A percentile compares a stretch with the other conserved stretches of the same genome.
Evolutionary conservation across 2,888 invertebrate species (phyloP).

Genomic region (Toxonevra muliebris): DNA sequence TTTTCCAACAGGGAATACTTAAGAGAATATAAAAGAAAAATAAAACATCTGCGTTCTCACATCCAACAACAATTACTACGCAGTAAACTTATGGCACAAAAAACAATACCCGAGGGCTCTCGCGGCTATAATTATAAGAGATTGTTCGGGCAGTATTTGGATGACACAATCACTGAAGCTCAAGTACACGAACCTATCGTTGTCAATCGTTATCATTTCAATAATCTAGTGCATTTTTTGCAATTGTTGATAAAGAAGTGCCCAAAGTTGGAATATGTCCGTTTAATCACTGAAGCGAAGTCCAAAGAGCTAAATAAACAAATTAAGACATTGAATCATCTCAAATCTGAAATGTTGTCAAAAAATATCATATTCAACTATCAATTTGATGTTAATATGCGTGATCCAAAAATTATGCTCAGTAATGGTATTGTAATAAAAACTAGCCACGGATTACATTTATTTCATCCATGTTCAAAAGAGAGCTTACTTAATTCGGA

Average conservation of each 20-base stretch:
- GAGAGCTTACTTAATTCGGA: constrained; percentile 75
- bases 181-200: constrained; percentile 86
- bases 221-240: constrained; percentile 82
- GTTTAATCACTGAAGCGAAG: constrained; percentile 68
- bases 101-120: constrained; percentile 75
- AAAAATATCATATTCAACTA: constrained; percentile 70
- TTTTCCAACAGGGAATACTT: constrained; percentile 1
- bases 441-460: constrained; percentile 87
- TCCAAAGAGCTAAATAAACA: constrained; percentile 68
- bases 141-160: constrained; percentile 80
- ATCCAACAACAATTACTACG: constrained; percentile 43
- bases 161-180: constrained; percentile 74
- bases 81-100: constrained; percentile 77
- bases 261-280: constrained; percentile 69
- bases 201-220: constrained; percentile 80
- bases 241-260: constrained; percentile 78
- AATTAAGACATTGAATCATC: constrained; percentile 64
- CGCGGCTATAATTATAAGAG: constrained; percentile 79
- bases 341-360: constrained; percentile 69
- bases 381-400: constrained; percentile 76
- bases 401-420: constrained; percentile 88
- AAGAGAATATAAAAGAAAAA: constrained; percentile 7
- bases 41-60: constrained; percentile 10
- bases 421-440: constrained; percentile 91
- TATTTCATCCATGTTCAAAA: constrained; percentile 78